phyloP scores from a whole-genome alignment of 1,140 invertebrate species.

The Cyclina sinensis region DNA sequence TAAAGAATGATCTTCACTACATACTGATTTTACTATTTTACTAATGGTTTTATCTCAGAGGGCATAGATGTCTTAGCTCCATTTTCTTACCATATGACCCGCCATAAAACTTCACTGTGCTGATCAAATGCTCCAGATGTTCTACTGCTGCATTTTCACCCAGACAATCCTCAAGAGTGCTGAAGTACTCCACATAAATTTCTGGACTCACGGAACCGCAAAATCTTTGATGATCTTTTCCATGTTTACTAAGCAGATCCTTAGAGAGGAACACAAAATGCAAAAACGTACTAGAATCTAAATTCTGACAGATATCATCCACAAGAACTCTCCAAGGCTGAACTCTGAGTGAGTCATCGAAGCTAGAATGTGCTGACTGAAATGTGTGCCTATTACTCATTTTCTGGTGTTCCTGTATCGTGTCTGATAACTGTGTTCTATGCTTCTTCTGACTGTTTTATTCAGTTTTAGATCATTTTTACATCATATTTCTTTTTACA shows the following conservation, averaged over 20 bases:
- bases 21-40: no score
- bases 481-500: no score
- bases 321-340: neutral
- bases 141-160: constrained; percentile 17
- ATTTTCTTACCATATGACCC: neutral
- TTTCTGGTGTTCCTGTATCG: no score
- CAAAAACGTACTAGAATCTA: neutral
- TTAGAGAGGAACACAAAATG: constrained; percentile 6
- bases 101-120: neutral
- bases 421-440: no score
- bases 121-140: neutral
- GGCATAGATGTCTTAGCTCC: no score
- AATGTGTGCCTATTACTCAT: neutral
- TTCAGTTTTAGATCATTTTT: no score
- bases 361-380: constrained; percentile 14
- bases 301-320: constrained; percentile 31
- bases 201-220: neutral
- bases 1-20: no score
- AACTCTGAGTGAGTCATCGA: constrained; percentile 1
- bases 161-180: neutral
- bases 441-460: no score
- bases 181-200: neutral
- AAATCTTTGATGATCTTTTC: neutral
- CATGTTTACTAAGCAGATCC: neutral
- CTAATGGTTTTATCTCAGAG: no score